Conservation (phyloP, 35 echinoderm and acorn worm genomes). For the Ptychodera flava region DNA sequence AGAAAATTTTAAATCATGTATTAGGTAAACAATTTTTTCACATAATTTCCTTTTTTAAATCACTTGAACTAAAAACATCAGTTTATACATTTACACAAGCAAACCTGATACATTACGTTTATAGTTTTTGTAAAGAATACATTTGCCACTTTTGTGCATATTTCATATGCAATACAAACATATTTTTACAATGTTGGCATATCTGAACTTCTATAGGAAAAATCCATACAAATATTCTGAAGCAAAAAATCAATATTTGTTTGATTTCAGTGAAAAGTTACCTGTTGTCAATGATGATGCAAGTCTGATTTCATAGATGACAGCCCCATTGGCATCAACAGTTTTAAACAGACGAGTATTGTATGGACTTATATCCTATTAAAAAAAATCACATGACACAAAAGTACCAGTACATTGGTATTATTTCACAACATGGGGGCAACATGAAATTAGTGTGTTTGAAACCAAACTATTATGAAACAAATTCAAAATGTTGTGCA, state of each 20-base stretch:
- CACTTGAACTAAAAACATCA: too few species aligned
- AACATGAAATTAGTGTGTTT: too few species aligned
- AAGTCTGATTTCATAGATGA: conserved; percentile 75
- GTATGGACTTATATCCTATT: conserved; percentile 75
- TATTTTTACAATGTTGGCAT: too few species aligned
- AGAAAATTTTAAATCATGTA: neutral
- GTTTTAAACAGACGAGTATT: conserved; percentile 87
- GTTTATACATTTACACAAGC: too few species aligned
- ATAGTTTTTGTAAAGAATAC: too few species aligned
- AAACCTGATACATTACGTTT: too few species aligned
- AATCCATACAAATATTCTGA: neutral
- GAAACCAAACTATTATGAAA: too few species aligned
- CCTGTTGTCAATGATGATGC: conserved; percentile 53
- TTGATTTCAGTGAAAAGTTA: conserved; percentile 9
- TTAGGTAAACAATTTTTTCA: neutral
- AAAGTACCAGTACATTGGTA: too few species aligned
- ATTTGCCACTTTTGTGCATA: too few species aligned
- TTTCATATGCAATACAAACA: too few species aligned
- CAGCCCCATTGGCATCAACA: conserved; percentile 38
- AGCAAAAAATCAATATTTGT: neutral
- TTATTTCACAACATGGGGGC: too few species aligned
- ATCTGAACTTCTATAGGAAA: neutral
- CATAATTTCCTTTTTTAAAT: neutral
- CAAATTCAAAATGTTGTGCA: too few species aligned
- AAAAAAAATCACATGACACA: conserved; percentile 15